phyloP scores from a whole-genome alignment of 2,113 vertebrate species.

The Aix galericulata region DNA sequence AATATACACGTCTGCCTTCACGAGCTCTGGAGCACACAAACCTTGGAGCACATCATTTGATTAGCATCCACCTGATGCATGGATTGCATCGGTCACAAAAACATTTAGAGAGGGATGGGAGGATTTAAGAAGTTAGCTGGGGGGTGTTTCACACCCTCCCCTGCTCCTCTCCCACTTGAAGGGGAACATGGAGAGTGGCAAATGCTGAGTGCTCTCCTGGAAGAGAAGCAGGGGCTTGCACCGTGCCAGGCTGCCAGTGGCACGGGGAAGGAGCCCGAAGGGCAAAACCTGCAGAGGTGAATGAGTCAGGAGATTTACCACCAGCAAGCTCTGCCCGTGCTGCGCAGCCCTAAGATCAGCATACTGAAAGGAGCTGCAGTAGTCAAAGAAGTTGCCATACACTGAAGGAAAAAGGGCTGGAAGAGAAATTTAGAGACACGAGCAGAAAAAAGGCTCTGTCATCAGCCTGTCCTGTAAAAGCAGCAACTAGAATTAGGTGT shows the following conservation, averaged over 20 bases:
- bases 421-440: too few relatives aligned
- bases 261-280: too few relatives aligned
- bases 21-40: rapidly evolving
- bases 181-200: not conserved
- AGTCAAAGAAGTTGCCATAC: too few relatives aligned
- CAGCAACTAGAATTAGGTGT: not conserved
- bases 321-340: too few relatives aligned
- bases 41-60: rapidly evolving
- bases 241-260: not conserved
- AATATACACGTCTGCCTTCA: rapidly evolving
- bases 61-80: not conserved
- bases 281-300: too few relatives aligned
- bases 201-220: not conserved
- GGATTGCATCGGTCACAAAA: rapidly evolving
- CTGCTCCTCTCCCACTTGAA: not conserved
- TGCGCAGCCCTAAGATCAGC: too few relatives aligned
- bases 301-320: too few relatives aligned
- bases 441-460: too few relatives aligned
- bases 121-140: rapidly evolving
- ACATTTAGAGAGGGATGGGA: not conserved
- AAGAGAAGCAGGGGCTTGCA: not conserved
- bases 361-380: too few relatives aligned
- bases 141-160: not conserved
- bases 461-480: too few relatives aligned
- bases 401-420: too few relatives aligned